phyloP scores from a whole-genome alignment of 2,888 invertebrate species.

The Dryobota labecula region DNA sequence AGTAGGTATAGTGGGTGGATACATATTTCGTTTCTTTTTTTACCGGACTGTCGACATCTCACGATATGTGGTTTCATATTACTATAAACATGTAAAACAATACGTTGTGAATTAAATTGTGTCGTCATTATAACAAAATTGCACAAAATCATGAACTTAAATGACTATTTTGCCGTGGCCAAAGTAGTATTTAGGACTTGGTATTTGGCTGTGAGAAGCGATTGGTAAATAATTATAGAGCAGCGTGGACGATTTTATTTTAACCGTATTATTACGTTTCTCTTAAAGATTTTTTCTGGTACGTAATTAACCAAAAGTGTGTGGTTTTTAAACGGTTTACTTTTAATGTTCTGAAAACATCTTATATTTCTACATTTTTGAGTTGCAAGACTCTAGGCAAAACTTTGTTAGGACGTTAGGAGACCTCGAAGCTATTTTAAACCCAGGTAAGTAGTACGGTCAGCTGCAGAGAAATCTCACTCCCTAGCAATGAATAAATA shows the following conservation, averaged over 20 bases:
- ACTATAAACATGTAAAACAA: constrained; percentile 66
- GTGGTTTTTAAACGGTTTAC: background rate
- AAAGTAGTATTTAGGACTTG: constrained; percentile 39
- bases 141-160: constrained; percentile 42
- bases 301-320: constrained; percentile 6
- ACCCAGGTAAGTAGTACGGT: background rate
- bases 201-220: constrained; percentile 42
- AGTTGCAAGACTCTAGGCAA: background rate
- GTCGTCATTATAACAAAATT: constrained; percentile 59
- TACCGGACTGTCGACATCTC: constrained; percentile 64
- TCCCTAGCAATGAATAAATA: too few relatives aligned
- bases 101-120: constrained; percentile 64
- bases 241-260: constrained; percentile 23
- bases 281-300: constrained; percentile 2
- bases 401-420: background rate
- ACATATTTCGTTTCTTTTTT: constrained; percentile 60
- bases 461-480: too few relatives aligned
- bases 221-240: constrained; percentile 57
- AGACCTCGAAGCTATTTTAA: background rate
- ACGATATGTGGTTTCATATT: constrained; percentile 48
- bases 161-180: constrained; percentile 21
- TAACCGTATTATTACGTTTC: constrained; percentile 19
- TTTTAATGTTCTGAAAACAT: background rate
- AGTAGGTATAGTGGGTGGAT: constrained; percentile 41
- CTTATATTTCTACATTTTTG: background rate